phyloP scores from a whole-genome alignment of 1,140 invertebrate species.

The Campodea augens region DNA sequence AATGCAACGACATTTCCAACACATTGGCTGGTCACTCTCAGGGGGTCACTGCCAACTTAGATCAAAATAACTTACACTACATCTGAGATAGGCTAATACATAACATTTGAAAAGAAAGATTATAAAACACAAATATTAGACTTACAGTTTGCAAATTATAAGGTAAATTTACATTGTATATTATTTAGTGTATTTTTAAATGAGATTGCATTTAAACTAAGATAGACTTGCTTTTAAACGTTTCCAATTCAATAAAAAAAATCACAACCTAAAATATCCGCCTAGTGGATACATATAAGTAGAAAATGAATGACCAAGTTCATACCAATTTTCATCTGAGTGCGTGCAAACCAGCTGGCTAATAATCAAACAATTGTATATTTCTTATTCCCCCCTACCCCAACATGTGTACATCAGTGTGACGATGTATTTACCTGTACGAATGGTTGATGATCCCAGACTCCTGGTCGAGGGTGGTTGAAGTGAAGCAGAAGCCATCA shows the following conservation, averaged over 20 bases:
- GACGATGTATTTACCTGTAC: conserved; percentile 67
- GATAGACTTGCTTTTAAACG: too few species aligned
- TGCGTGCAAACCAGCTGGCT: neutral
- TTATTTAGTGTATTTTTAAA: too few species aligned
- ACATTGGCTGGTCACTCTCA: too few species aligned
- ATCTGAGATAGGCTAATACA: too few species aligned
- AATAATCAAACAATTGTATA: neutral
- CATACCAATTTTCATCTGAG: neutral
- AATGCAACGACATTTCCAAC: too few species aligned
- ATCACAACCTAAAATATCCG: neutral
- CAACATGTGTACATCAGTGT: neutral
- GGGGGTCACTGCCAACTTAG: too few species aligned
- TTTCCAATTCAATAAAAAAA: neutral
- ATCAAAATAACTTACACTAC: too few species aligned
- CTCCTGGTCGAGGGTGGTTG: conserved; percentile 40
- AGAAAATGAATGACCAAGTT: neutral
- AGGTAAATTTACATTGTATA: too few species aligned
- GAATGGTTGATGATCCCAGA: conserved; percentile 36
- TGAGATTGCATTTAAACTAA: too few species aligned
- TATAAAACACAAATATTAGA: too few species aligned
- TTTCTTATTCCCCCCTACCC: conserved; percentile 3
- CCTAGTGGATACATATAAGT: conserved; percentile 1
- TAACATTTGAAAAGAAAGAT: too few species aligned
- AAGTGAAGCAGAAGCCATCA: conserved; percentile 71
- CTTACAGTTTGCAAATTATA: too few species aligned